Conservation (phyloP, 2,113 vertebrate genomes). For the Phaethornis superciliosus region DNA sequence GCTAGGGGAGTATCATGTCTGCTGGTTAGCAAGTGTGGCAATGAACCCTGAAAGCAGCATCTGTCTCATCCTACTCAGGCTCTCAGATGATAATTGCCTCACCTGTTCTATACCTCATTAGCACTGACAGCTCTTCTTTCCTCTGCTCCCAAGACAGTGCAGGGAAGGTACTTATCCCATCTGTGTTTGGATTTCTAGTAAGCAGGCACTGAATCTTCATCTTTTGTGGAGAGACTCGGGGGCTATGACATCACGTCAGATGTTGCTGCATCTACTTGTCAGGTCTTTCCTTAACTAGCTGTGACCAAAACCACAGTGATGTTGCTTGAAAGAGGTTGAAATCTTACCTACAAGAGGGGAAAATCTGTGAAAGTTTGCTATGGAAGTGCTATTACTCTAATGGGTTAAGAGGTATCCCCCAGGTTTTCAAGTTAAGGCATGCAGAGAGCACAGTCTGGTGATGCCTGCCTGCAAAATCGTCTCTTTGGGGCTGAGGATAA, state of each 20-base stretch:
- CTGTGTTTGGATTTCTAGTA: background rate
- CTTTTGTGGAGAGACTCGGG: background rate
- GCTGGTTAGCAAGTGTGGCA: background rate
- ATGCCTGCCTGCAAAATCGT: background rate
- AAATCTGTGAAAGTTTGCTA: background rate
- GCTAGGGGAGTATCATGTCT: no score
- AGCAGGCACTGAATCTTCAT: background rate
- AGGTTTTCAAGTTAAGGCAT: background rate
- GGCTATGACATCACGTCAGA: background rate
- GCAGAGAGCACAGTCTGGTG: background rate
- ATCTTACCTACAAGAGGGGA: background rate
- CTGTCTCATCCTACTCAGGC: slow-evolving; percentile 8
- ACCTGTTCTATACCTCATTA: background rate
- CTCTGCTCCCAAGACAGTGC: background rate
- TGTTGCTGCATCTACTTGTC: background rate
- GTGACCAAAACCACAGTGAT: background rate
- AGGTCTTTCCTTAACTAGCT: background rate
- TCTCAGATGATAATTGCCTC: slow-evolving; percentile 19
- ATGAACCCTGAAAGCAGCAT: background rate
- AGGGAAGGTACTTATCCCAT: background rate
- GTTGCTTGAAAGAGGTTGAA: background rate
- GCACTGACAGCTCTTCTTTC: background rate
- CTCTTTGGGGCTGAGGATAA: background rate
- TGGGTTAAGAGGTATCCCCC: no score
- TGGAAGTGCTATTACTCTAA: background rate